Percentiles rank a stretch among this genome's conserved stretches.
Evolutionary conservation across 2,113 vertebrate genomes (phyloP).

Genomic region (Percina caprodes): DNA sequence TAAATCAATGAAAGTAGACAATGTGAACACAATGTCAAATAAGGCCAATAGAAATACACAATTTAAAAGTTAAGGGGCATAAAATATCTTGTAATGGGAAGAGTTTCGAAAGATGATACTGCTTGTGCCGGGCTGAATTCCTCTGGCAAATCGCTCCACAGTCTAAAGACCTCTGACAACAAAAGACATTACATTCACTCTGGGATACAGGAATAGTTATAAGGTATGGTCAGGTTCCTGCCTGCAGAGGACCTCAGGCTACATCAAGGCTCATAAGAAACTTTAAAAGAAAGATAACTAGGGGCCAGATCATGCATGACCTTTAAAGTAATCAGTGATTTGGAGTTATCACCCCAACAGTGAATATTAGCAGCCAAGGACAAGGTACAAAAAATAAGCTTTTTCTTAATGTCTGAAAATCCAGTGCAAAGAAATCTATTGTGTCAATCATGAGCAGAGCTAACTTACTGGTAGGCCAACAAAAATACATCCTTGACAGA

Average conservation of each 20-base stretch:
- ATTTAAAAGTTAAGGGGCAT: background rate
- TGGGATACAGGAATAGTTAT: conserved; percentile 21
- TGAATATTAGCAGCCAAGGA: background rate
- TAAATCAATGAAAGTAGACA: background rate
- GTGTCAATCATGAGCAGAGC: background rate
- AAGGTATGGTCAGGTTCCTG: background rate
- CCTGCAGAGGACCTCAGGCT: conserved; percentile 23
- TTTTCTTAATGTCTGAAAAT: background rate
- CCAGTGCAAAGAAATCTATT: background rate
- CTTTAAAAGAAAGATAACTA: conserved; percentile 4
- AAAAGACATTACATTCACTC: conserved; percentile 1
- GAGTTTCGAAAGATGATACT: conserved; percentile 7
- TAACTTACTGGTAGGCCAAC: background rate
- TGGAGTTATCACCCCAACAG: background rate
- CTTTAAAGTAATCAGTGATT: conserved; percentile 17
- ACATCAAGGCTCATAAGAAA: conserved; percentile 5
- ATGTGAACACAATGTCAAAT: background rate
- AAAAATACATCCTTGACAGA: background rate
- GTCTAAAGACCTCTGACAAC: conserved; percentile 36
- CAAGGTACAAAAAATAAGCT: background rate
- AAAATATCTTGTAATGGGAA: background rate
- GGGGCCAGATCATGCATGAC: conserved; percentile 5
- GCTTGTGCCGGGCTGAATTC: conserved; percentile 13
- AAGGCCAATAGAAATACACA: background rate
- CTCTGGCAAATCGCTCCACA: conserved; percentile 16